Evolutionary conservation across 1,140 invertebrate species (phyloP).

Genomic region (Megathymus violae): DNA sequence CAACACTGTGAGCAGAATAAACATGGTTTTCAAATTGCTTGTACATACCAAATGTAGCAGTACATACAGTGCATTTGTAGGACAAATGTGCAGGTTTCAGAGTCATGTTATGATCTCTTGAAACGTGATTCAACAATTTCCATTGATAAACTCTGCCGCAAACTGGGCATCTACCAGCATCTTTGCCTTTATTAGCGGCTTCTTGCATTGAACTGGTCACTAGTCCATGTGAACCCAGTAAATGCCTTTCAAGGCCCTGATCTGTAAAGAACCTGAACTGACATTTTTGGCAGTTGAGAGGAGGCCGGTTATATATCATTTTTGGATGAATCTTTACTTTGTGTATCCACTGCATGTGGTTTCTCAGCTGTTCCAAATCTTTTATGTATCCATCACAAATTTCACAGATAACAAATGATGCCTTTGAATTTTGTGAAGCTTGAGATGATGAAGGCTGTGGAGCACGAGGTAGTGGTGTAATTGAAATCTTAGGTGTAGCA

Average conservation of each 20-base stretch:
- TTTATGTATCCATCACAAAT: slow-evolving; percentile 98
- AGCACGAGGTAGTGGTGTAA: slow-evolving; percentile 93
- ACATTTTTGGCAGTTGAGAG: slow-evolving; percentile 95
- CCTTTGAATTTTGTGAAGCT: slow-evolving; percentile 70
- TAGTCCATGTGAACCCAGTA: slow-evolving; percentile 96
- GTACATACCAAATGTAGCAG: slow-evolving; percentile 97
- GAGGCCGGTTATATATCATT: slow-evolving; percentile 97
- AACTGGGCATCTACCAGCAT: slow-evolving; percentile 96
- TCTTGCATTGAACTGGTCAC: slow-evolving; percentile 98
- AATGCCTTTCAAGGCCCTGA: slow-evolving; percentile 95
- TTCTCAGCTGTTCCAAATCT: slow-evolving; percentile 95
- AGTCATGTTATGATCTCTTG: slow-evolving; percentile 95
- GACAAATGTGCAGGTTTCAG: slow-evolving; percentile 96
- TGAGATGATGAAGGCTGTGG: slow-evolving; percentile 83
- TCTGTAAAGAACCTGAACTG: slow-evolving; percentile 88
- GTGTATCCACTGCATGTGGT: slow-evolving; percentile 98
- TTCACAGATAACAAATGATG: slow-evolving; percentile 96
- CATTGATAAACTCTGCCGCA: slow-evolving; percentile 97
- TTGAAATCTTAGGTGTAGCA: slow-evolving; percentile 92
- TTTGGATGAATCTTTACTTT: slow-evolving; percentile 98
- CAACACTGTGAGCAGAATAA: slow-evolving; percentile 96
- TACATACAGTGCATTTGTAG: slow-evolving; percentile 98
- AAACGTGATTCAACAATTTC: slow-evolving; percentile 96
- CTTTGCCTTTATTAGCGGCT: slow-evolving; percentile 97
- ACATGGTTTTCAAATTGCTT: slow-evolving; percentile 98